Evolutionary conservation across 1,140 invertebrate species (phyloP).

Genomic region (Zaprionus ornatus): DNA sequence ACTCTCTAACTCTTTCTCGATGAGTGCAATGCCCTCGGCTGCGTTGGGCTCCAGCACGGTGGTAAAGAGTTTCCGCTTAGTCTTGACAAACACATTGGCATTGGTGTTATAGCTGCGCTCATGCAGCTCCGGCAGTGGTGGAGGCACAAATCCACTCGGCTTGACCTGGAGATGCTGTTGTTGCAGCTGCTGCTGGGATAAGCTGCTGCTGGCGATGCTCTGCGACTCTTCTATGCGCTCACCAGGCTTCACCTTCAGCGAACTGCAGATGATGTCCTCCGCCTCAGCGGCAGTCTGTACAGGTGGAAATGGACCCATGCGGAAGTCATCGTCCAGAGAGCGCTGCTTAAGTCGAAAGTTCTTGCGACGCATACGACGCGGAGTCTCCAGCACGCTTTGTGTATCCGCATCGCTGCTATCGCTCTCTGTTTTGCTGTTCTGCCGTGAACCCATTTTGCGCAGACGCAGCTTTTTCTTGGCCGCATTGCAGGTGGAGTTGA

Average conservation of each 20-base stretch:
- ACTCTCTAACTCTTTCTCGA: constrained; percentile 68
- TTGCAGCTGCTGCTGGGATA: not conserved
- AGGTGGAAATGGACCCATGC: constrained; percentile 41
- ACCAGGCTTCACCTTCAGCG: constrained; percentile 75
- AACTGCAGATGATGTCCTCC: constrained; percentile 69
- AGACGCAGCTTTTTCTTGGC: constrained; percentile 78
- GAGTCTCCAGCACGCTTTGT: constrained; percentile 83
- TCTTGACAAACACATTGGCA: constrained; percentile 89
- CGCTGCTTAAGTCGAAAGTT: constrained; percentile 78
- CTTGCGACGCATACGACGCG: constrained; percentile 75
- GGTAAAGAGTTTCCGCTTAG: constrained; percentile 90
- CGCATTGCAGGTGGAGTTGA: constrained; percentile 21
- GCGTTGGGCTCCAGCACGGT: constrained; percentile 84
- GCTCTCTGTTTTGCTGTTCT: constrained; percentile 84
- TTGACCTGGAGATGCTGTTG: constrained; percentile 15
- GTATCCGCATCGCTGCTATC: constrained; percentile 84
- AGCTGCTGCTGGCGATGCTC: constrained; percentile 37
- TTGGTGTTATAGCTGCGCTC: constrained; percentile 74
- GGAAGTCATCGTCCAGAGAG: constrained; percentile 74
- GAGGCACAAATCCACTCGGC: constrained; percentile 55
- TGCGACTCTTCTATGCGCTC: constrained; percentile 80
- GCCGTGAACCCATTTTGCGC: constrained; percentile 81
- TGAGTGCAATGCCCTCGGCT: constrained; percentile 63
- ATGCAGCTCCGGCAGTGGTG: constrained; percentile 75
- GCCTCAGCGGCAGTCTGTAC: constrained; percentile 27